These are phyloP conservation scores for Meteorus colon DNA, from an alignment of 2,888 invertebrate genomes.

Conservation along the genomic window DNA sequence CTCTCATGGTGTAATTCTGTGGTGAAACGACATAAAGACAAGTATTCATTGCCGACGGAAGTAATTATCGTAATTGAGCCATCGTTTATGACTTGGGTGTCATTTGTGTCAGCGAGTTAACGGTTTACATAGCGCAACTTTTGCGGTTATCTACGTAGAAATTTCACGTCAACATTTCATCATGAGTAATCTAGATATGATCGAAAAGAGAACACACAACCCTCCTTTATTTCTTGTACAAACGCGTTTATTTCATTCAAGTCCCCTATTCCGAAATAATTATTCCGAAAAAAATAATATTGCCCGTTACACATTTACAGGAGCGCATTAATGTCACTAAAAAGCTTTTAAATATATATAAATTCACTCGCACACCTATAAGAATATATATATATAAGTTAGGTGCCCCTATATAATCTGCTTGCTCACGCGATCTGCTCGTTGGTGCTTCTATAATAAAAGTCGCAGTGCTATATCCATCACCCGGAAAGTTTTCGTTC, in stretches of 20 bases:
- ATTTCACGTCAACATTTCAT: conserved; percentile 53
- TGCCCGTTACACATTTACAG: neutral
- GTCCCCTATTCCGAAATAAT: too few relatives aligned
- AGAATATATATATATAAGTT: neutral
- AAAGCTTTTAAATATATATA: neutral
- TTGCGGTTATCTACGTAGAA: conserved; percentile 52
- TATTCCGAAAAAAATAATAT: too few relatives aligned
- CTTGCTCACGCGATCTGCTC: conserved; percentile 52
- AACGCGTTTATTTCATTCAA: neutral
- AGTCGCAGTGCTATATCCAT: conserved; percentile 41
- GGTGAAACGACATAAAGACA: conserved; percentile 2
- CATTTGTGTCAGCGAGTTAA: conserved; percentile 46
- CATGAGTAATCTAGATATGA: conserved; percentile 49
- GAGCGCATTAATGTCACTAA: neutral
- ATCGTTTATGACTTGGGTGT: conserved; percentile 37
- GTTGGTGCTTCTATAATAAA: conserved; percentile 40
- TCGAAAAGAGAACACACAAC: conserved; percentile 31
- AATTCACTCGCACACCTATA: neutral
- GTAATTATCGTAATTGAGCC: conserved; percentile 44
- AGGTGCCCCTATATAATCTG: conserved; percentile 10
- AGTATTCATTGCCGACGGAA: conserved; percentile 40
- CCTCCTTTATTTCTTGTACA: neutral
- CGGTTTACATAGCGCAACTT: conserved; percentile 23
- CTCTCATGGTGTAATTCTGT: neutral
- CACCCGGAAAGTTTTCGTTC: conserved; percentile 51